Conservation (phyloP, 2,888 invertebrate genomes). For the Drosophila koepferae region DNA sequence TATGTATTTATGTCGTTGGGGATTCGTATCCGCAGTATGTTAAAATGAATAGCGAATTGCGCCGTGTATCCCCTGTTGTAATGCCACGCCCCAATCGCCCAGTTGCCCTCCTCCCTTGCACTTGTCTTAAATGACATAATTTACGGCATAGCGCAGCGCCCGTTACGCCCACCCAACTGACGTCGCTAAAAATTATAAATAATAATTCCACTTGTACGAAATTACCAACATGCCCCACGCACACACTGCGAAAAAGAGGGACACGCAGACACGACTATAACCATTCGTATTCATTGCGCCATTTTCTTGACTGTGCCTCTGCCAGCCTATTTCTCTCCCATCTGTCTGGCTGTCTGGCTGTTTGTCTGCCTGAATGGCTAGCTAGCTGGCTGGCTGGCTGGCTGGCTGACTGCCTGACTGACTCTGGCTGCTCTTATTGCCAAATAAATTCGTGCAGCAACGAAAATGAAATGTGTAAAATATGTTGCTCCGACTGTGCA, state of each 20-base stretch:
- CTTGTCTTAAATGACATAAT: slow-evolving; percentile 79
- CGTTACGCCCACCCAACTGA: slow-evolving; percentile 79
- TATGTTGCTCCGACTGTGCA: slow-evolving; percentile 68
- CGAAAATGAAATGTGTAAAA: slow-evolving; percentile 81
- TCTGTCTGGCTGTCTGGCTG: slow-evolving; percentile 23
- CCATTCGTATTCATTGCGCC: slow-evolving; percentile 68
- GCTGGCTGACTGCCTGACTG: slow-evolving; percentile 20
- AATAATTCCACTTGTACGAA: slow-evolving; percentile 80
- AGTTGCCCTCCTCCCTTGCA: slow-evolving; percentile 36
- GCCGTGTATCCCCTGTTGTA: slow-evolving; percentile 23
- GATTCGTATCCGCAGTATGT: slow-evolving; percentile 65
- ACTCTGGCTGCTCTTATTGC: slow-evolving; percentile 75
- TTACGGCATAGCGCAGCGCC: slow-evolving; percentile 79
- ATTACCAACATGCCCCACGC: slow-evolving; percentile 72
- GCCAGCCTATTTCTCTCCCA: slow-evolving; percentile 54
- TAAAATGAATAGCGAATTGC: slow-evolving; percentile 56
- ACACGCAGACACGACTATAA: slow-evolving; percentile 54
- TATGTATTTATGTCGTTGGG: slow-evolving; percentile 60
- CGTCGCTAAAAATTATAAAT: slow-evolving; percentile 79
- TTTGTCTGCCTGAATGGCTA: slow-evolving; percentile 13
- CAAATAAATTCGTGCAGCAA: slow-evolving; percentile 80
- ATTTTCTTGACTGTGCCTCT: slow-evolving; percentile 65
- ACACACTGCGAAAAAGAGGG: slow-evolving; percentile 24
- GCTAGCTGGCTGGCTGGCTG: slow-evolving; percentile 24
- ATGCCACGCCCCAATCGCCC: slow-evolving; percentile 1